These are phyloP conservation scores for Decapterus maruadsi DNA, from an alignment of 2,797 vertebrate genomes.

Conservation along the genomic window DNA sequence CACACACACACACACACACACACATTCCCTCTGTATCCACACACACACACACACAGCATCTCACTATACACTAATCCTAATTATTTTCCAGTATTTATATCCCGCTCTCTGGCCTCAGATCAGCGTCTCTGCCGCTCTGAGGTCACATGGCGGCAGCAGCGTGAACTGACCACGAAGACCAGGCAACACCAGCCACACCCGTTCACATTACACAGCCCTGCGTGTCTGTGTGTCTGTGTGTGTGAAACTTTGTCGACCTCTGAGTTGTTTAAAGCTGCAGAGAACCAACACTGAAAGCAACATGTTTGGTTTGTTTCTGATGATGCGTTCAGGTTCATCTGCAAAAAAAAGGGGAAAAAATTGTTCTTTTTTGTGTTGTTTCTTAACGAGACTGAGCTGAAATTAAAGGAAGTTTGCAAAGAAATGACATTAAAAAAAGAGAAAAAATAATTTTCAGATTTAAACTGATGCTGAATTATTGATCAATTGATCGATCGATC, in stretches of 20 bases:
- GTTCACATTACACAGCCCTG: not conserved
- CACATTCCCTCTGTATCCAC: not conserved
- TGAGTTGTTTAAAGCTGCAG: not conserved
- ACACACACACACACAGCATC: conserved; percentile 29
- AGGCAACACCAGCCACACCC: conserved; percentile 1
- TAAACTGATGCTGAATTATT: no score
- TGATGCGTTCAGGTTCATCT: no score
- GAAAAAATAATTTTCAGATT: no score
- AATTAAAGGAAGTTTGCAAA: no score
- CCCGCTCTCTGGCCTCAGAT: conserved; percentile 47
- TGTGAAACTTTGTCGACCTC: not conserved
- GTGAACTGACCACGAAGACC: conserved; percentile 7
- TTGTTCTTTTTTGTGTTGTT: no score
- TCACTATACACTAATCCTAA: conserved; percentile 50
- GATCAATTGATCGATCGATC: no score
- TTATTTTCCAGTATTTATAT: conserved; percentile 52
- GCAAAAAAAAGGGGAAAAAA: no score
- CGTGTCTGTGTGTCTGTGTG: not conserved
- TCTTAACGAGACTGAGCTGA: no score
- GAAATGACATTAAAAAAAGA: no score
- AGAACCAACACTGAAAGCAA: no score
- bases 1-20: conserved; percentile 8
- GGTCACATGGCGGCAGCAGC: conserved; percentile 47
- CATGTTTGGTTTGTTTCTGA: no score
- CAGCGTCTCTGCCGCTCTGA: conserved; percentile 19